Base-by-base conservation (phyloP, 2,113 vertebrate species). In the Sphyrna mokarran region DNA sequence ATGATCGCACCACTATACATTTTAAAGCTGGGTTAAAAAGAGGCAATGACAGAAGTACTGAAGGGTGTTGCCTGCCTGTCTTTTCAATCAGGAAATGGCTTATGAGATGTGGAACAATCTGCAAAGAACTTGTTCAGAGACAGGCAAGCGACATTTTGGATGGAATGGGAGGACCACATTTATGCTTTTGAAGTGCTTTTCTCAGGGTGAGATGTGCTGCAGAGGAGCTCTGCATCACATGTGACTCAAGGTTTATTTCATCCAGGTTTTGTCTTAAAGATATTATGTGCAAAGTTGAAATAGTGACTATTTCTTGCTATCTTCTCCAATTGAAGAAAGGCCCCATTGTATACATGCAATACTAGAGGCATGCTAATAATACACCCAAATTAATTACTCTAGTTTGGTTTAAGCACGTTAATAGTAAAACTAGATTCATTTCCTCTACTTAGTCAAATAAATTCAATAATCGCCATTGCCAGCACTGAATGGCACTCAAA, bases 401-500 rank as follows among this genome's bases (percentile, higher is more conserved):
- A 91, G 33, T 66, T 66, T 66, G 13, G n/a, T 66, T n/a, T 18
- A 16, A 14, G 14, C 18, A 66, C 66, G 58, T 33, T 61, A 66
- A 22, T 66, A 66, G 26, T 33, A 37, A 6, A 91, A 61, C 29
- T 91, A 66, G 37, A 66, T 14, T 66, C 13, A 91, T 7, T 66
- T 54, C 20, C 54, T n/a, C 33, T 37, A 91, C 33, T 66, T 66
- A 91, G n/a, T 91, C 33, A 66, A 66, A 61, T 91, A 91, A 40
- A 91, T 91, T 37, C 16, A 66, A 29, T 37, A 6, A 93, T 93
- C 16, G 29, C 61, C 4, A n/a, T 7, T 66, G 54, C 4, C 48
- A 90, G 87, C 54, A 90, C 6, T 90, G 87, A 58, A 89, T 66
- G n/a, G 20, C 89, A 93, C 61, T 93, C 89, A 93, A 93, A 93